Conservation (phyloP, 2,797 vertebrate genomes). For the Hafferia zeledoni region DNA sequence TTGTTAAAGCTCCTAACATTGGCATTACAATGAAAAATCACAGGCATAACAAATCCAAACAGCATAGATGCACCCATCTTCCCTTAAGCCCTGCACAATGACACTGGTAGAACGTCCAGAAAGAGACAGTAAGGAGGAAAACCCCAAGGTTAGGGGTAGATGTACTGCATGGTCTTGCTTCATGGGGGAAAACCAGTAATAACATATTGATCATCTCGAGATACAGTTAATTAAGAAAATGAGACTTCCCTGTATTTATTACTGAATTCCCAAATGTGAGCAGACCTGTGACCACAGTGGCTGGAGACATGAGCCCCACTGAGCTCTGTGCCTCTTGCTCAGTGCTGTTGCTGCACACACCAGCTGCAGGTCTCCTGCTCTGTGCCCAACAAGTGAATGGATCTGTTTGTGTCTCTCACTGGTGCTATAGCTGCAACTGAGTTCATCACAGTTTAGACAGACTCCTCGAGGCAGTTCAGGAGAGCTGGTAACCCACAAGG, state of each 20-base stretch:
- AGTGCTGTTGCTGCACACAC: not conserved
- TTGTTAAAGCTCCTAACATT: not conserved
- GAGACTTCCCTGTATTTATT: not conserved
- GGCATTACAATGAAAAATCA: not conserved
- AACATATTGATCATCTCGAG: not conserved
- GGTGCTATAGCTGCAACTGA: not conserved
- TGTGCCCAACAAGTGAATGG: not conserved
- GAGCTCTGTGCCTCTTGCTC: not conserved
- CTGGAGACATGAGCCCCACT: not conserved
- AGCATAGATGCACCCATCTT: not conserved
- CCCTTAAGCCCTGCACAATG: not conserved
- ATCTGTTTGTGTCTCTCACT: not conserved
- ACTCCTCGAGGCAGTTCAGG: not conserved
- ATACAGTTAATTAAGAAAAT: not conserved
- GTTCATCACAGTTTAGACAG: not conserved
- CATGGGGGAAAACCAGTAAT: rapidly evolving
- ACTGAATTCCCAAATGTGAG: not conserved
- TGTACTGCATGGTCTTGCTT: not conserved
- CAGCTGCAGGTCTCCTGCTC: not conserved
- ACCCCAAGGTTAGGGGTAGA: rapidly evolving
- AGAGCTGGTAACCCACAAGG: not conserved
- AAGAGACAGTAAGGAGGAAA: not conserved
- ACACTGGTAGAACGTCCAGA: not conserved
- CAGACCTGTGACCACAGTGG: not conserved
- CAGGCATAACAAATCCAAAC: not conserved